phyloP scores from a whole-genome alignment of 92 coral and sea anemone genomes.

The Porites cylindrica region DNA sequence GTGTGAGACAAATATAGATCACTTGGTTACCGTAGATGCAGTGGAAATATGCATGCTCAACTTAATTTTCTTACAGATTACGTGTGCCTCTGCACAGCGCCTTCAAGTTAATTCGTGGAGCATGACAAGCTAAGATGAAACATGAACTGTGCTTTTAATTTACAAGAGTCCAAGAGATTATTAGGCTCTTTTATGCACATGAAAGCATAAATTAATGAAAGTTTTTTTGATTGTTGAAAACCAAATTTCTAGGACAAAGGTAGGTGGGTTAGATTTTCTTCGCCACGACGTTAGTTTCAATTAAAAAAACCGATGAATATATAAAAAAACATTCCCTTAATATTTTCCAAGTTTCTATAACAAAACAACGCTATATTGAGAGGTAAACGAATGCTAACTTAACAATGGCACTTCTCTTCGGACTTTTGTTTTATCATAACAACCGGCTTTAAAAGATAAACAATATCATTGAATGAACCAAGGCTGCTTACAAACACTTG shows the following conservation, averaged over 20 bases:
- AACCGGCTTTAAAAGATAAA: not conserved
- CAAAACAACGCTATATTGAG: not conserved
- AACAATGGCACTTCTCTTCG: not conserved
- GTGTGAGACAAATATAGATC: not conserved
- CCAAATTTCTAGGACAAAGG: not conserved
- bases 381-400: not conserved
- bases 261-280: not conserved
- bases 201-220: not conserved
- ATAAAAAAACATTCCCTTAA: not conserved
- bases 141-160: too few species aligned
- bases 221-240: not conserved
- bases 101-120: not conserved
- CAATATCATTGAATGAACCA: not conserved
- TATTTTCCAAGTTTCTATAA: not conserved
- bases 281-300: not conserved
- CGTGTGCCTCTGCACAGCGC: too few species aligned
- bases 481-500: not conserved
- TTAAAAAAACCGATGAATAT: not conserved
- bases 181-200: not conserved
- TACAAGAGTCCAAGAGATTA: not conserved
- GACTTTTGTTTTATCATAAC: not conserved
- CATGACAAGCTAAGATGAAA: not conserved
- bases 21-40: constrained; percentile 3
- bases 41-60: constrained; percentile 11
- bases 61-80: not conserved